Evolutionary conservation across 1,140 invertebrate genomes (phyloP).

Genomic region (Eueides isabella): DNA sequence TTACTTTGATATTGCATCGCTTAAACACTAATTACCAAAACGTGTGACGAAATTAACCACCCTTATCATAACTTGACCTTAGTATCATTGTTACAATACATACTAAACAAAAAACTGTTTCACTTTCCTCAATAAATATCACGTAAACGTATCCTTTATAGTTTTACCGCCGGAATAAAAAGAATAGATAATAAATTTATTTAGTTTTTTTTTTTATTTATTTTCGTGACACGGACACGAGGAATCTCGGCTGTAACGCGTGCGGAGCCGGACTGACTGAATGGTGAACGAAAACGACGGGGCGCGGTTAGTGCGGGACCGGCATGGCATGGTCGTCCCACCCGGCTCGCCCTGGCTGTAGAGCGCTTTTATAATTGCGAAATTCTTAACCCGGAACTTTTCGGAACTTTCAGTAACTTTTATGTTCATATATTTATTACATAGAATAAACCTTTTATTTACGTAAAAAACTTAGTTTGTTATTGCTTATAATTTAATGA

Average conservation of each 20-base stretch:
- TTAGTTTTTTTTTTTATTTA: constrained; percentile 35
- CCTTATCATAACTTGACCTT: constrained; percentile 66
- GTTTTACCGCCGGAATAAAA: constrained; percentile 37
- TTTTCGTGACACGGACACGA: constrained; percentile 43
- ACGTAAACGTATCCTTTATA: constrained; percentile 4
- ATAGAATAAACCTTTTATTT: no score
- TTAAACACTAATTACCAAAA: constrained; percentile 64
- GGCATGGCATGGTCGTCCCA: constrained; percentile 47
- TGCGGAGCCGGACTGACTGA: constrained; percentile 68
- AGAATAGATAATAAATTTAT: constrained; percentile 37
- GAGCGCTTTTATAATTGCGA: constrained; percentile 47
- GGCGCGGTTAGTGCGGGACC: constrained; percentile 42
- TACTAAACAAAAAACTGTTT: constrained; percentile 32
- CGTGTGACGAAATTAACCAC: constrained; percentile 68
- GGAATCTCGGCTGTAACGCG: constrained; percentile 54
- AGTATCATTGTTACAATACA: constrained; percentile 64
- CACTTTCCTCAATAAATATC: constrained; percentile 22
- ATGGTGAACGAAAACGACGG: constrained; percentile 41
- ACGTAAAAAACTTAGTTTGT: neutral
- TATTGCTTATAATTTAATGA: no score
- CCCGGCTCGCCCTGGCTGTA: constrained; percentile 35
- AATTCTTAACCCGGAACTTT: constrained; percentile 48
- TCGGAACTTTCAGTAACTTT: constrained; percentile 38
- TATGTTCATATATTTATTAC: neutral
- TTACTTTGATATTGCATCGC: constrained; percentile 80